These are phyloP conservation scores for Hydrophis major DNA, from an alignment of 2,797 vertebrate species.

Conservation along the genomic window DNA sequence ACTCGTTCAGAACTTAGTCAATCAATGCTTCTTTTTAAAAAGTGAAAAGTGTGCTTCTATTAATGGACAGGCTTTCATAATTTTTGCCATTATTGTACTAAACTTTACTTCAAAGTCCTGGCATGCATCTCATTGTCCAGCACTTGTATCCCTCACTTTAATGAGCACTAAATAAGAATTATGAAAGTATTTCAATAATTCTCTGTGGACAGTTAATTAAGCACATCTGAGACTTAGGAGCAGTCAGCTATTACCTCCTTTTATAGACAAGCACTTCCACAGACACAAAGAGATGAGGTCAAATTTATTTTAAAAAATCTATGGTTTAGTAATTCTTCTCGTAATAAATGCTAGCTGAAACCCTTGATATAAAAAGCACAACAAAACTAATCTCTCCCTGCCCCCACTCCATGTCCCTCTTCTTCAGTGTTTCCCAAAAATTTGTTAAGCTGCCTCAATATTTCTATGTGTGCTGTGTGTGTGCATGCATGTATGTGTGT, in stretches of 20 bases:
- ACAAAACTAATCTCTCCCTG: constrained; percentile 43
- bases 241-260: constrained; percentile 73
- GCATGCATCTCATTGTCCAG: constrained; percentile 69
- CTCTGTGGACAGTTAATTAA: constrained; percentile 77
- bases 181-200: constrained; percentile 77
- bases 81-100: constrained; percentile 62
- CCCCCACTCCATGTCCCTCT: constrained; percentile 33
- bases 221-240: constrained; percentile 71
- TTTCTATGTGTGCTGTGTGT: background rate
- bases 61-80: constrained; percentile 69
- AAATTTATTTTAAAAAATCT: constrained; percentile 59
- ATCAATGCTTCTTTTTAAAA: constrained; percentile 63
- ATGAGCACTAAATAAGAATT: constrained; percentile 77
- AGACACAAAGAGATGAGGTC: constrained; percentile 70
- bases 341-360: constrained; percentile 71
- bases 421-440: constrained; percentile 53
- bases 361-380: constrained; percentile 49
- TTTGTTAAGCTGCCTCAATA: constrained; percentile 30
- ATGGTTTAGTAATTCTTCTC: constrained; percentile 69
- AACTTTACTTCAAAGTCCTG: constrained; percentile 66
- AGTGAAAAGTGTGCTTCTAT: constrained; percentile 65
- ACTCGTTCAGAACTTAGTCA: constrained; percentile 66
- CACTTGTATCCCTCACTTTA: constrained; percentile 75
- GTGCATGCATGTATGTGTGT: background rate
- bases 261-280: constrained; percentile 71